A percentile compares a stretch with the other conserved stretches of the same genome.
These are phyloP conservation scores for Neoitamus cyanurus DNA, from an alignment of 2,888 invertebrate genomes.

Conservation along the genomic window DNA sequence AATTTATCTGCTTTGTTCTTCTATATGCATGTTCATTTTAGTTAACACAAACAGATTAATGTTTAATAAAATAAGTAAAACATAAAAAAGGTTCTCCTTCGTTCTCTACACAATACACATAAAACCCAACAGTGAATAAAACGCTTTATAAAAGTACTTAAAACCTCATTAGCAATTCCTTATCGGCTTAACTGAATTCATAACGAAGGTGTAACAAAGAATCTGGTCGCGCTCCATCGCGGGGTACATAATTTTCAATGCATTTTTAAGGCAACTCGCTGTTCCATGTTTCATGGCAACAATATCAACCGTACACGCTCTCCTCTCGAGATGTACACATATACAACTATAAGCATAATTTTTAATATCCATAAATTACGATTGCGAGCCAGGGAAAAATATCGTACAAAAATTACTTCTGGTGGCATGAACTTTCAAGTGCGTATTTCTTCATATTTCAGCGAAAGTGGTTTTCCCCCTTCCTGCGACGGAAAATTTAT, in stretches of 20 bases:
- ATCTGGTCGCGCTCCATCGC: neutral
- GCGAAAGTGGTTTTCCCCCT: neutral
- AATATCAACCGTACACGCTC: neutral
- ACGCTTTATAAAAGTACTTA: neutral
- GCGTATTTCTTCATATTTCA: constrained; percentile 28
- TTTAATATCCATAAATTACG: constrained; percentile 47
- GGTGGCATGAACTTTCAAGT: constrained; percentile 40
- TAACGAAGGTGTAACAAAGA: constrained; percentile 18
- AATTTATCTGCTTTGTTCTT: too few species aligned
- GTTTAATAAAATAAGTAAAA: too few species aligned
- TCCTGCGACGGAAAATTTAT: neutral
- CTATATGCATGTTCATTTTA: too few species aligned
- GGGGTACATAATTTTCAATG: constrained; percentile 11
- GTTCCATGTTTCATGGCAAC: neutral
- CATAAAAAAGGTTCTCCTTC: neutral
- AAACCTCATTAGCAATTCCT: constrained; percentile 43
- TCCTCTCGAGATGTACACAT: neutral
- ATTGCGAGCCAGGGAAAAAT: neutral
- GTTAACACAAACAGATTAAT: too few species aligned
- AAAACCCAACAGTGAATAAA: neutral
- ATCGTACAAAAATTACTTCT: constrained; percentile 38
- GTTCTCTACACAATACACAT: neutral
- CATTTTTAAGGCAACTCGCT: constrained; percentile 8
- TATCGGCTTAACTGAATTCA: constrained; percentile 33
- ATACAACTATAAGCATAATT: constrained; percentile 12